Evolutionary conservation across 92 coral and sea anemone species (phyloP).

Genomic region (Meandrina meandrites): DNA sequence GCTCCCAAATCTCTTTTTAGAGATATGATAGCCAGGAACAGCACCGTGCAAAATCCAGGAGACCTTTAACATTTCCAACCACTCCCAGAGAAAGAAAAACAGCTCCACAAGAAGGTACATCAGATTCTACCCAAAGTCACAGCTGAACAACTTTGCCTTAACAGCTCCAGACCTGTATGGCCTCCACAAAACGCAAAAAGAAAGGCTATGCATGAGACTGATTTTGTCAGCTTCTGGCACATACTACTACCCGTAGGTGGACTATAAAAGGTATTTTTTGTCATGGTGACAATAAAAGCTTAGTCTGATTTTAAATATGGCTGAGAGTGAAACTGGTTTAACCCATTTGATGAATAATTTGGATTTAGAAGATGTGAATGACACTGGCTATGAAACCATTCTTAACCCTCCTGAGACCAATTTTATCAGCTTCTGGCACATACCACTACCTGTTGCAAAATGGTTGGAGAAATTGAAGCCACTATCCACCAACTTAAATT

Average conservation of each 20-base stretch:
- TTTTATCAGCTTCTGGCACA: constrained; percentile 5
- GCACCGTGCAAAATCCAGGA: background rate
- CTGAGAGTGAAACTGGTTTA: no score
- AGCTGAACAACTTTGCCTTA: background rate
- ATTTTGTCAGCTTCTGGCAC: no score
- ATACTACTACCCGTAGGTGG: background rate
- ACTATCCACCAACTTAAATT: background rate
- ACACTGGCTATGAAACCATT: no score
- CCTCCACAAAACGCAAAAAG: constrained; percentile 11
- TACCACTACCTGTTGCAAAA: background rate
- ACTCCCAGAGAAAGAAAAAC: constrained; percentile 19
- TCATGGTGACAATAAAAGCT: no score
- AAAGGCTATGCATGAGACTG: constrained; percentile 9
- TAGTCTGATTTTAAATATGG: no score
- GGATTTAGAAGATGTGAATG: no score
- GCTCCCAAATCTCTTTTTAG: no score
- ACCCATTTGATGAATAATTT: no score
- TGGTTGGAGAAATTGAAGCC: constrained; percentile 8
- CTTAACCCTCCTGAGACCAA: no score
- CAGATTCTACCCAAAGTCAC: constrained; percentile 3
- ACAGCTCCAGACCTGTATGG: constrained; percentile 26
- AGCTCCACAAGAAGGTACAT: background rate
- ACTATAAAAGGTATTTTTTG: no score
- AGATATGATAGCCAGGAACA: no score
- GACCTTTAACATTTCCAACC: constrained; percentile 25